These are phyloP conservation scores for Neoscelio sp. DNA, from an alignment of 2,888 invertebrate species.

Conservation along the genomic window DNA sequence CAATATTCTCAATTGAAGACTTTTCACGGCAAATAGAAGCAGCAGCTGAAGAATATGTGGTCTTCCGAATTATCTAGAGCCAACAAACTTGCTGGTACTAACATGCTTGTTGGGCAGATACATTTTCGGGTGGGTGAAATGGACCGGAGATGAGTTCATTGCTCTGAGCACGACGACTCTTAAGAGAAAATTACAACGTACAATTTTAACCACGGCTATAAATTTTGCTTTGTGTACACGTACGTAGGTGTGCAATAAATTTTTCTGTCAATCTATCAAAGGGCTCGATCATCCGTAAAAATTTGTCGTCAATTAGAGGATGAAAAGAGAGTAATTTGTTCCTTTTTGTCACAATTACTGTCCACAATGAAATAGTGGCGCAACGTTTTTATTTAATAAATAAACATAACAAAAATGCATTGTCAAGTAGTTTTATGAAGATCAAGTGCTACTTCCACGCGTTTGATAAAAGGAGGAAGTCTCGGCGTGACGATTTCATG, in stretches of 20 bases:
- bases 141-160: conserved; percentile 56
- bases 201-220: conserved; percentile 52
- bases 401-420: conserved; percentile 44
- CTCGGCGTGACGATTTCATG: conserved; percentile 56
- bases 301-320: conserved; percentile 43
- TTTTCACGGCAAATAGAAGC: conserved; percentile 13
- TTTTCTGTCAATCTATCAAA: conserved; percentile 39
- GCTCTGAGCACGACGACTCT: conserved; percentile 47
- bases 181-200: conserved; percentile 53
- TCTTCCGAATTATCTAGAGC: conserved; percentile 27
- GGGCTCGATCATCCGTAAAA: conserved; percentile 35
- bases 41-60: conserved; percentile 35
- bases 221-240: conserved; percentile 27
- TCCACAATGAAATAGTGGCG: not conserved
- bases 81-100: conserved; percentile 31
- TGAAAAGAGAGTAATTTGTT: conserved; percentile 26
- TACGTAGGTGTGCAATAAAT: conserved; percentile 24
- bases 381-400: conserved; percentile 26
- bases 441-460: conserved; percentile 35
- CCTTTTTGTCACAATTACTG: conserved; percentile 9
- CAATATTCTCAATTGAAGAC: conserved; percentile 27
- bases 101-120: conserved; percentile 54
- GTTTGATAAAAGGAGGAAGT: conserved; percentile 31
- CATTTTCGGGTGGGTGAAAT: conserved; percentile 51
- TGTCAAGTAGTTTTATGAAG: conserved; percentile 42